These are phyloP conservation scores for Paramacrobiotus metropolitanus DNA, from an alignment of 1,140 invertebrate species.

Conservation along the genomic window DNA sequence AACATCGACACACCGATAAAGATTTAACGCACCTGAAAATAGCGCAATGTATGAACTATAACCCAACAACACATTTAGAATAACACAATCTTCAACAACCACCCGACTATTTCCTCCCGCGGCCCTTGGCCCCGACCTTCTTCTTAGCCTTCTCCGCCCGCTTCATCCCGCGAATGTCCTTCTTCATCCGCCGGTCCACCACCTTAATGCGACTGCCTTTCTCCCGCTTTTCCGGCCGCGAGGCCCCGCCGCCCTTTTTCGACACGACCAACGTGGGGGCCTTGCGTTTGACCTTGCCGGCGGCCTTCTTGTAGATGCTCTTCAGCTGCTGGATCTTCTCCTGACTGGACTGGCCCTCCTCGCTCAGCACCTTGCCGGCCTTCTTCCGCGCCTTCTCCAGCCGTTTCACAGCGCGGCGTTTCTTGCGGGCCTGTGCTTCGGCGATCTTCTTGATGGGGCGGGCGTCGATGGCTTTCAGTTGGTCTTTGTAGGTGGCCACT, in stretches of 20 bases:
- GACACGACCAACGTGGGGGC: conserved; percentile 81
- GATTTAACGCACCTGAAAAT: no score
- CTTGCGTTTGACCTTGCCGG: conserved; percentile 42
- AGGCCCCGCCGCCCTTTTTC: conserved; percentile 51
- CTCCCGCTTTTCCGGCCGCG: conserved; percentile 49
- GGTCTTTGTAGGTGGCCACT: conserved; percentile 28
- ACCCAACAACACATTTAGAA: no score
- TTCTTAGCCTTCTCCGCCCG: conserved; percentile 29
- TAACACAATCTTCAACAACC: no score
- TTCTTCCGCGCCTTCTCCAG: conserved; percentile 87
- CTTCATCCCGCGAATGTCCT: conserved; percentile 50
- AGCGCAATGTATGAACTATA: no score
- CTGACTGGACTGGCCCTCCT: conserved; percentile 62
- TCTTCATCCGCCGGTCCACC: conserved; percentile 86
- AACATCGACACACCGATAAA: no score
- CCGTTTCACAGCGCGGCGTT: conserved; percentile 51
- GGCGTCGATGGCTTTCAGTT: conserved; percentile 62
- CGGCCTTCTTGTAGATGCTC: conserved; percentile 75
- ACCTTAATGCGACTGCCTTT: conserved; percentile 75
- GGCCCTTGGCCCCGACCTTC: conserved; percentile 25
- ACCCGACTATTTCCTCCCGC: no score
- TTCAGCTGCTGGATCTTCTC: conserved; percentile 79
- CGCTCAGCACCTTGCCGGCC: conserved; percentile 36
- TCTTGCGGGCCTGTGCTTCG: conserved; percentile 92
- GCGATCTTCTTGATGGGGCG: conserved; percentile 91